Conservation (phyloP, 2,797 vertebrate species). For the Peromyscus melanophrys region DNA sequence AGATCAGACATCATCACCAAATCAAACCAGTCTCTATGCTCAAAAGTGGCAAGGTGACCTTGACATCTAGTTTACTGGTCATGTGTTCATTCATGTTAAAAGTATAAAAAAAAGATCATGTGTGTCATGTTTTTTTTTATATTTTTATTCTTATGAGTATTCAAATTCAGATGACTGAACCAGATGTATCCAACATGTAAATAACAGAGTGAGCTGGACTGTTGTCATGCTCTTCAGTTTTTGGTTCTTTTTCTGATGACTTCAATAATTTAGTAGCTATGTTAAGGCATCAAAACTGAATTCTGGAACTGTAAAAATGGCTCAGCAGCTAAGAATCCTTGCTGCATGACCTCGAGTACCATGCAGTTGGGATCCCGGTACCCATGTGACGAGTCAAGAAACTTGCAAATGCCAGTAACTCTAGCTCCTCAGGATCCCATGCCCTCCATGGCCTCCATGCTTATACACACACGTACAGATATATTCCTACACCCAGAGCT, state of each 20-base stretch:
- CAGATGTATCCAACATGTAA: background rate
- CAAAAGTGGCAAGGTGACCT: background rate
- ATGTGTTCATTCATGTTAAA: slow-evolving; percentile 21
- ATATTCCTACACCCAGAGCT: background rate
- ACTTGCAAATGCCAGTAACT: too few species aligned
- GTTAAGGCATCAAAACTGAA: background rate
- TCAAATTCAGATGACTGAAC: slow-evolving; percentile 13
- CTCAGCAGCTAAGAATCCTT: background rate
- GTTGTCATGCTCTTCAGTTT: background rate
- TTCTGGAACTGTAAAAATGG: background rate
- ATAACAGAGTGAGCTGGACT: background rate
- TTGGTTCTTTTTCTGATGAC: background rate
- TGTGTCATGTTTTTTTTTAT: background rate
- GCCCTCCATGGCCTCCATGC: background rate
- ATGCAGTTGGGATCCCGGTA: background rate
- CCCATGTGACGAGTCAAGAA: background rate
- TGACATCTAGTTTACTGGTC: background rate
- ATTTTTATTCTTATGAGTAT: slow-evolving; percentile 3
- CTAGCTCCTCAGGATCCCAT: background rate
- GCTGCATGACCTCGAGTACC: background rate
- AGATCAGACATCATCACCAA: background rate
- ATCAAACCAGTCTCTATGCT: background rate
- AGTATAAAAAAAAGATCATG: background rate
- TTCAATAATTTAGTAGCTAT: slow-evolving; percentile 21
- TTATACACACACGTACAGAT: background rate